Evolutionary conservation across 2,113 vertebrate species (phyloP).

Genomic region (Chrysemys picta): DNA sequence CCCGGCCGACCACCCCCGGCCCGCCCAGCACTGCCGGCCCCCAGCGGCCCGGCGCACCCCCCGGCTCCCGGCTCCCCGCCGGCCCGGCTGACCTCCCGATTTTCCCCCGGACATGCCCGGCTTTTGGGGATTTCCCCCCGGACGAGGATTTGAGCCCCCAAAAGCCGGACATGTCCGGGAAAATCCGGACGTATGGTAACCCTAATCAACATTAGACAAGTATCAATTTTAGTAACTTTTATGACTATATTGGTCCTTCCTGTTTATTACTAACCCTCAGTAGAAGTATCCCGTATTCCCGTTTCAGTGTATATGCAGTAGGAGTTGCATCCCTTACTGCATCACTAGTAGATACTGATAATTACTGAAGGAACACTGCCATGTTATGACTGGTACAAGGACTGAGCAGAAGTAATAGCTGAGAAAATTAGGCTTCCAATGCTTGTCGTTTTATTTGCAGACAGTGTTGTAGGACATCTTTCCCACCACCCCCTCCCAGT

Average conservation of each 20-base stretch:
- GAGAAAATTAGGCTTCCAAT: neutral
- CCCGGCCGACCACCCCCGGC: too few species aligned
- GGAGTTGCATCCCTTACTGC: neutral
- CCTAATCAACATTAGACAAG: neutral
- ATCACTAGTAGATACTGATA: neutral
- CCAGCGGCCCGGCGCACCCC: too few species aligned
- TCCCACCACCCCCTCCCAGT: neutral
- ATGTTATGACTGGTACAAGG: neutral
- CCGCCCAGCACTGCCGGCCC: too few species aligned
- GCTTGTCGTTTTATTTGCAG: neutral
- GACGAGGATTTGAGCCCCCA: too few species aligned
- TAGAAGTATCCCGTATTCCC: neutral
- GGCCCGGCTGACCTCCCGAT: too few species aligned
- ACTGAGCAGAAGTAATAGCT: neutral
- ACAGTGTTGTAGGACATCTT: neutral
- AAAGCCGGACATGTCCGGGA: too few species aligned
- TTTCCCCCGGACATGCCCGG: too few species aligned
- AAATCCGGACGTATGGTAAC: too few species aligned
- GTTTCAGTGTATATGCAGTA: rapidly evolving
- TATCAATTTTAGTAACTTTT: neutral
- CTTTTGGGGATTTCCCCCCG: too few species aligned
- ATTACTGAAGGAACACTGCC: neutral
- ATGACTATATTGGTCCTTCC: neutral
- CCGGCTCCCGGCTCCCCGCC: too few species aligned
- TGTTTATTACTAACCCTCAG: neutral